Conservation (phyloP, 2,113 vertebrate genomes). For the Saimiri boliviensis region DNA sequence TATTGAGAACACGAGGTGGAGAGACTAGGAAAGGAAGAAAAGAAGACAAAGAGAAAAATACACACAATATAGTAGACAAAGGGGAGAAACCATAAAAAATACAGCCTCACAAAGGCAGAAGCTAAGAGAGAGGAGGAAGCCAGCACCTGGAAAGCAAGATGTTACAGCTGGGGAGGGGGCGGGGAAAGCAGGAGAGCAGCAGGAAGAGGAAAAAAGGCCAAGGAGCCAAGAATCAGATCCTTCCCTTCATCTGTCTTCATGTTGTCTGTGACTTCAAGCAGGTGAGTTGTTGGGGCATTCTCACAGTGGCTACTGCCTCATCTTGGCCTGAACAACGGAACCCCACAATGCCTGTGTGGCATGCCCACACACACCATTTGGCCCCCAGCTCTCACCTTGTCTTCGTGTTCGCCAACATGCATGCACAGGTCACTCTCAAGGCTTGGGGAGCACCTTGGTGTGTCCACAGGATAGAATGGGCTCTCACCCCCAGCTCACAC, state of each 20-base stretch:
- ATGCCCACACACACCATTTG: background rate
- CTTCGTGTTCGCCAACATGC: background rate
- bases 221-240: background rate
- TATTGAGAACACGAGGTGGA: background rate
- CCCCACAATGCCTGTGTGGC: background rate
- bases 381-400: background rate
- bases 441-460: background rate
- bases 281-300: background rate
- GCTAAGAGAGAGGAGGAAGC: background rate
- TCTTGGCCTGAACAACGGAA: background rate
- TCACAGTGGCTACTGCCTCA: background rate
- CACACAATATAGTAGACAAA: slow-evolving; percentile 35
- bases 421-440: background rate
- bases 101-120: slow-evolving; percentile 18
- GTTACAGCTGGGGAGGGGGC: background rate
- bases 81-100: slow-evolving; percentile 21
- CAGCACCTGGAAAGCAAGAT: slow-evolving; percentile 57
- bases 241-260: background rate
- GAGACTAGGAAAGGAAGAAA: slow-evolving; percentile 19
- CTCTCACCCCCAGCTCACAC: background rate
- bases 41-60: slow-evolving; percentile 45
- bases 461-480: background rate
- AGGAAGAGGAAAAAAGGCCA: background rate
- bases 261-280: background rate
- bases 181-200: background rate